These are phyloP conservation scores for Diphyllodes magnificus DNA, from an alignment of 2,113 vertebrate genomes.

Conservation along the genomic window DNA sequence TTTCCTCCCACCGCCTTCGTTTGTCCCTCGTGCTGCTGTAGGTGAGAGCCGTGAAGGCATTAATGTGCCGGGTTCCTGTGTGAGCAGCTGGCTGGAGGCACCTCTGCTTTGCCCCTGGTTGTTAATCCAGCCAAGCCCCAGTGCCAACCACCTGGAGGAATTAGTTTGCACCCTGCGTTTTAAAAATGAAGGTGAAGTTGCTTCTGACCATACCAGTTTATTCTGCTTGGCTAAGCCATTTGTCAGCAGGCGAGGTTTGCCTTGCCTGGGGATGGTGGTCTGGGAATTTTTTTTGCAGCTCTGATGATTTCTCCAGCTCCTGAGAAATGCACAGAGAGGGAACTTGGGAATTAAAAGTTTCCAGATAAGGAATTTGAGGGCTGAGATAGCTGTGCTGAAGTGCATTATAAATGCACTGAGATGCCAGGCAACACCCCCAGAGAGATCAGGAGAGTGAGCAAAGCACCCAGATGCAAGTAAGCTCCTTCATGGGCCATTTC, in stretches of 20 bases:
- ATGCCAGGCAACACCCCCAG: neutral
- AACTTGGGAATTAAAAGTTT: neutral
- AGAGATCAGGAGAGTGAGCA: neutral
- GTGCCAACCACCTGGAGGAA: neutral
- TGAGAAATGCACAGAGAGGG: neutral
- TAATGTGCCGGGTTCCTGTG: rapidly evolving
- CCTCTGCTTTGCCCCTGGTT: neutral
- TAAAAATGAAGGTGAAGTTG: neutral
- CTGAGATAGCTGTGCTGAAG: neutral
- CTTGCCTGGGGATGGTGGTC: neutral
- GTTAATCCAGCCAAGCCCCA: neutral
- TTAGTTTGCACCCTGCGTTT: neutral
- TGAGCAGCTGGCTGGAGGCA: neutral
- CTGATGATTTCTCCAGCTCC: neutral
- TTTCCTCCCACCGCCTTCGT: neutral
- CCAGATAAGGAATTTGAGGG: neutral
- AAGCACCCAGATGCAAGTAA: neutral
- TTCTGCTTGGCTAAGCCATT: neutral
- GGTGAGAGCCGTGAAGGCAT: neutral
- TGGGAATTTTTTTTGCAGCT: neutral
- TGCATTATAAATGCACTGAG: neutral
- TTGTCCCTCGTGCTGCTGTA: neutral
- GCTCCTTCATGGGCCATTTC: neutral
- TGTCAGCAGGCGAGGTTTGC: neutral
- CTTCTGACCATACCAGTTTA: neutral